phyloP scores from a whole-genome alignment of 2,113 vertebrate genomes.

The Syngnathus typhle region DNA sequence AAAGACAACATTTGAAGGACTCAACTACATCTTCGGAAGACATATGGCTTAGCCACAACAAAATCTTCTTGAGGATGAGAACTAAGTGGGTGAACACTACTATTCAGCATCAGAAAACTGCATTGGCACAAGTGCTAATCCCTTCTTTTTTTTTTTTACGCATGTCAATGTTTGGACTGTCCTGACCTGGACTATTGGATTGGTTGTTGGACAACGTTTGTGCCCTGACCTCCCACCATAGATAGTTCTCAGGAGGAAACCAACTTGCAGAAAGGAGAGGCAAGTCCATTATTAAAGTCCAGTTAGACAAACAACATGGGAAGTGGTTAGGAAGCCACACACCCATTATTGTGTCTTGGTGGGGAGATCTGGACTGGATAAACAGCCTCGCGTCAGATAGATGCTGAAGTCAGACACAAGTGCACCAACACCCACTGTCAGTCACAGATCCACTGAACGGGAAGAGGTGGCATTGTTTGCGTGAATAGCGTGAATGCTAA shows the following conservation, averaged over 20 bases:
- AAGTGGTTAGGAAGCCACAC: slow-evolving; percentile 68
- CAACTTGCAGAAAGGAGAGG: slow-evolving; percentile 56
- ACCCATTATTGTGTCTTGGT: slow-evolving; percentile 72
- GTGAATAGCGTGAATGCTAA: slow-evolving; percentile 73
- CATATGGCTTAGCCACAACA: too few species aligned
- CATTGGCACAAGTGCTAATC: neutral
- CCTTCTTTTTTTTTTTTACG: neutral
- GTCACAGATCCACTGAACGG: slow-evolving; percentile 64
- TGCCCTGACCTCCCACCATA: slow-evolving; percentile 33
- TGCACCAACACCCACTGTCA: slow-evolving; percentile 73
- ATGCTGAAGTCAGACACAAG: slow-evolving; percentile 72
- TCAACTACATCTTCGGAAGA: too few species aligned
- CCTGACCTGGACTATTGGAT: slow-evolving; percentile 36
- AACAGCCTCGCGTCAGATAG: slow-evolving; percentile 67
- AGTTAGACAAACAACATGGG: slow-evolving; percentile 71
- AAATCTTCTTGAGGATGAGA: too few species aligned
- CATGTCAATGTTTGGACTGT: slow-evolving; percentile 11
- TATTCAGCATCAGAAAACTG: too few species aligned
- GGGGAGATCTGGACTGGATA: slow-evolving; percentile 69
- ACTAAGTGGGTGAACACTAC: too few species aligned
- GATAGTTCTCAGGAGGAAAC: slow-evolving; percentile 63
- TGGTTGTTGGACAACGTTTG: slow-evolving; percentile 36
- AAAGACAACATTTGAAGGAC: neutral
- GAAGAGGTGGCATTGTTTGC: slow-evolving; percentile 73
- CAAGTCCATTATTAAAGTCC: slow-evolving; percentile 66